These are phyloP conservation scores for Habropoda laboriosa DNA, from an alignment of 1,140 invertebrate species.

Conservation along the genomic window DNA sequence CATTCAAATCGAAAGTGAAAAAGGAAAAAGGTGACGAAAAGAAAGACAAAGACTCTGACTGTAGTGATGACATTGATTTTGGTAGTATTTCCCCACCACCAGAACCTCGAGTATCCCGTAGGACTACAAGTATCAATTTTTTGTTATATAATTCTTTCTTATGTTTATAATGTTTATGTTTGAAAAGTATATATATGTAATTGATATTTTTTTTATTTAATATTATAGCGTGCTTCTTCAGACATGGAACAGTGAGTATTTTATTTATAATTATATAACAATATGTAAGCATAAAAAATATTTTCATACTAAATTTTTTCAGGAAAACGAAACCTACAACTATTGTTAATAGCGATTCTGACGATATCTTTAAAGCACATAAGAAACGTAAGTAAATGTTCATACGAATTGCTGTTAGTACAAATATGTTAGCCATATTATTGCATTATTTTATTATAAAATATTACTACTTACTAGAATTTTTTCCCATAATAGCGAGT, in stretches of 20 bases:
- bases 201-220: conserved; percentile 17
- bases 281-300: neutral
- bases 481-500: conserved; percentile 66
- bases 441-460: neutral
- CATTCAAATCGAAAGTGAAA: conserved; percentile 74
- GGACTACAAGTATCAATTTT: conserved; percentile 65
- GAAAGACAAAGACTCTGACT: conserved; percentile 59
- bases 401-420: neutral
- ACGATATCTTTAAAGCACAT: conserved; percentile 72
- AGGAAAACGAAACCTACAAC: conserved; percentile 40
- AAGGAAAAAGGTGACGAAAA: conserved; percentile 63
- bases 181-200: neutral
- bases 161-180: conserved; percentile 1
- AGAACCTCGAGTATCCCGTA: conserved; percentile 65
- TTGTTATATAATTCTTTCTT: neutral
- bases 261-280: neutral
- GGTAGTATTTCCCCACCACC: conserved; percentile 75
- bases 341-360: conserved; percentile 72
- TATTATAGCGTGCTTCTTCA: conserved; percentile 54
- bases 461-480: conserved; percentile 26
- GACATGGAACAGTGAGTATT: conserved; percentile 61
- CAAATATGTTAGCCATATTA: neutral
- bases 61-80: conserved; percentile 75
- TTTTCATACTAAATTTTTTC: conserved; percentile 39
- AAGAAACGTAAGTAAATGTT: conserved; percentile 72